Evolutionary conservation across 1,140 invertebrate genomes (phyloP), one percentile per base, ranked within the genome.

Genomic region (Penaeus chinensis): DNA sequence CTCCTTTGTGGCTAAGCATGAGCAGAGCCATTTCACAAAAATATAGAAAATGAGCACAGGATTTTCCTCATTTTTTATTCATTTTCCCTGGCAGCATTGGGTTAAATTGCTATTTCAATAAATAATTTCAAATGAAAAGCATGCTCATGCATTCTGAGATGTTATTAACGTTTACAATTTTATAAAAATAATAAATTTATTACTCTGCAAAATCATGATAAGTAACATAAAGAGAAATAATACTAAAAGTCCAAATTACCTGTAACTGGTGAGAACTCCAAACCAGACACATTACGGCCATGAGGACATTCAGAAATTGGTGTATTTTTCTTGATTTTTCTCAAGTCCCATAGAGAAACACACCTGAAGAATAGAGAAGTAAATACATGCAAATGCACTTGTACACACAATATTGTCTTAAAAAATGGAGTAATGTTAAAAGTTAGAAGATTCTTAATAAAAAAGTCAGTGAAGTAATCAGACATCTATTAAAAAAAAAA

Each of bases 181-280:
- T 42, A 42, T 42, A 7, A 42, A 42, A 42, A 42, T 42, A 42
- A 42, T 42, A 42, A 42, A 42, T 83, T 63, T 22, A 11, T 8
- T 42, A 80, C 19, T 32, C 10, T 37, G 69, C 10, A 37, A 32
- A 7, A 4, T 2, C 7, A 42, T 7, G 37, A 42, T 42, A 42
- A 7, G 37, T 7, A 42, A 42, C 1, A 42, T 24, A n/a, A 24
- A 74, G 18, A n/a, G 0, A 32, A 24, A 74, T 8, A 74, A 5
- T 8, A 74, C 24, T 18, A 24, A 10, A 24, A 27, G 5, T 81
- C 11, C 60, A 7, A 60, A 66, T 85, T 22, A 82, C 84, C 84
- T 22, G 84, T 85, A 1, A 77, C 74, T 32, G 82, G 84, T 22
- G 88, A 89, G 83, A 89, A 89, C 37, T 85, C 79, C 37, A 89